Percentiles rank a stretch among this genome's conserved stretches.
Conservation (phyloP, 2,888 invertebrate genomes). For the Cryptocephalus moraei region DNA sequence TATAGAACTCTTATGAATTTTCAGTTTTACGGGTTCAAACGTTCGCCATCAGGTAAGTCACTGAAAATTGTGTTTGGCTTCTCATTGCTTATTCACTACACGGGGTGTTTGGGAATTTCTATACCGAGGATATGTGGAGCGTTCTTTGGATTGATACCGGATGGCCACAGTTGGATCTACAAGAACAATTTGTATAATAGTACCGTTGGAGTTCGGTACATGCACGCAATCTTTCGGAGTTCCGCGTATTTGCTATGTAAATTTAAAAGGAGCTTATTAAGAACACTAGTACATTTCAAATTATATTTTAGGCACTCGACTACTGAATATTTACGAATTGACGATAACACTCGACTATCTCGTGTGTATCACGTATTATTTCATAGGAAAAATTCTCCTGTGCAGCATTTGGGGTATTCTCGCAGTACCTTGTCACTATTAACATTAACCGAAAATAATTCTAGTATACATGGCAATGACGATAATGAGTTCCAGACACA, state of each 20-base stretch:
- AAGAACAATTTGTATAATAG: not conserved
- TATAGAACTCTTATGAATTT: no score
- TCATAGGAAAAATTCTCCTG: not conserved
- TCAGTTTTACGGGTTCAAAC: no score
- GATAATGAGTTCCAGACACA: conserved; percentile 2
- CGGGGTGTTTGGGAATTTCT: no score
- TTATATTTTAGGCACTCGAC: no score
- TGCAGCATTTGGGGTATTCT: not conserved
- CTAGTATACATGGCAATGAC: conserved; percentile 1
- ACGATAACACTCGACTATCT: no score
- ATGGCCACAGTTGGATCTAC: not conserved
- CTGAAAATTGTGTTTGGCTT: no score
- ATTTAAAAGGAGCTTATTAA: not conserved
- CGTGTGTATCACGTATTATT: no score
- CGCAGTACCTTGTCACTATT: not conserved
- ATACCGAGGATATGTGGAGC: no score
- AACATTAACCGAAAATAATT: not conserved
- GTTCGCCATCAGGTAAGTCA: no score
- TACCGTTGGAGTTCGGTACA: not conserved
- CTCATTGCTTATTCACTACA: no score
- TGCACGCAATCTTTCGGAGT: not conserved
- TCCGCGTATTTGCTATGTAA: not conserved
- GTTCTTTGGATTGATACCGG: not conserved
- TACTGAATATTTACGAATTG: no score
- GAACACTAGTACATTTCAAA: not conserved